Base-by-base conservation (phyloP, 2,113 vertebrate species). In the Synchiropus splendidus region DNA sequence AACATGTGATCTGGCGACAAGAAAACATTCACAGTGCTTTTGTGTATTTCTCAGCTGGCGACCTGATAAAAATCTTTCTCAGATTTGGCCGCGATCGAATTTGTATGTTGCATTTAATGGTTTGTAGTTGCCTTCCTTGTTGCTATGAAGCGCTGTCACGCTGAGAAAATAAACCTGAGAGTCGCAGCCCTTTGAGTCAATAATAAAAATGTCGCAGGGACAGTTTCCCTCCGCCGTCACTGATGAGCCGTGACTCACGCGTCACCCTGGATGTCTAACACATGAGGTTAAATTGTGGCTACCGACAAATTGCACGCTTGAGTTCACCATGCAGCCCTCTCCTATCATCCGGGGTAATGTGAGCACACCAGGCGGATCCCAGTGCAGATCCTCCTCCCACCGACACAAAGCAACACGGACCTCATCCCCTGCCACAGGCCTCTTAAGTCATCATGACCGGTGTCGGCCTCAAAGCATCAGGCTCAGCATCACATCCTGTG, bases 241-340 rank as follows among this genome's bases (percentile, higher is more conserved):
- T 82, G 82, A 74, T 81, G 44, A 61, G 80, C 67, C 54, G 61
- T 79, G 83, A 86, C 61, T 81, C 81, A 85, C 80, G 83, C 66
- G 30, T 60, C 41, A 51, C 67, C 77, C 42, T 60, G 59, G 70
- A 74, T 79, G 70, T 77, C 72, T 12, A 61, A 76, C 71, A 45
- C 75, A 75, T 64, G 78, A 84, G 75, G 83, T 79, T 85, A 75
- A 83, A 80, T 67, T 77, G 80, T 76, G 84, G 76, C 79, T 77
- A 75, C 80, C 75, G 82, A 75, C 77, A 88, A 87, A 89, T 59
- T 72, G 80, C 61, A 86, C 53, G 78, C 81, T 86, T 59, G 45
- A 84, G 78, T 75, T 86, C 78, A n/a, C 77, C 73, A 53, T 64
- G 67, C 64, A 71, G 46, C 68, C 56, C 70, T 68, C 64, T 40